These are phyloP conservation scores for Drosophila rellima DNA, from an alignment of 2,888 invertebrate genomes.

Conservation along the genomic window DNA sequence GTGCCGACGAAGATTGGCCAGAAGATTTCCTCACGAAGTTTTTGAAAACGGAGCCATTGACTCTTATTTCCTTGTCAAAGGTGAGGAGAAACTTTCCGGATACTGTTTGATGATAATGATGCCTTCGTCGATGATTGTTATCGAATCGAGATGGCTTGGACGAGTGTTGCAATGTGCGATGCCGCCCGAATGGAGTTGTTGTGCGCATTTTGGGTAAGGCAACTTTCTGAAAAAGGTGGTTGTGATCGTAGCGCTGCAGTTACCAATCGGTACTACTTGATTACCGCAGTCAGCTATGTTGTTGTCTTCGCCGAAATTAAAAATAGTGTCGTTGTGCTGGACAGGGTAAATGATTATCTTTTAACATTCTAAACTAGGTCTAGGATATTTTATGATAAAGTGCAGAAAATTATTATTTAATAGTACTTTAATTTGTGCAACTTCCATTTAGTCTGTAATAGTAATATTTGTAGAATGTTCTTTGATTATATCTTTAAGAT, in stretches of 20 bases:
- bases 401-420: too few relatives aligned
- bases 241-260: not conserved
- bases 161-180: not conserved
- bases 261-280: not conserved
- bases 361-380: not conserved
- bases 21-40: too few relatives aligned
- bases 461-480: too few relatives aligned
- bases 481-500: too few relatives aligned
- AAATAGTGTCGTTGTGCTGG: not conserved
- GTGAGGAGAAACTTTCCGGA: conserved; percentile 1
- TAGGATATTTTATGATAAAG: too few relatives aligned
- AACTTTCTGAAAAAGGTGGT: not conserved
- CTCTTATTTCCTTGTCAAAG: too few relatives aligned
- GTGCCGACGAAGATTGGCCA: too few relatives aligned
- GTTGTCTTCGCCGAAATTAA: not conserved
- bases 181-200: not conserved
- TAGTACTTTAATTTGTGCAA: too few relatives aligned
- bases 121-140: not conserved
- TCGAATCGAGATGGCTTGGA: not conserved
- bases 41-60: too few relatives aligned
- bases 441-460: too few relatives aligned
- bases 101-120: conserved; percentile 2
- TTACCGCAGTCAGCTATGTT: not conserved
- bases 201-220: too few relatives aligned
- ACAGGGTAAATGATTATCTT: not conserved